Percentiles rank a stretch among this genome's conserved stretches.
Evolutionary conservation across 1,140 invertebrate species (phyloP).

Genomic region (Platyscapa corneri): DNA sequence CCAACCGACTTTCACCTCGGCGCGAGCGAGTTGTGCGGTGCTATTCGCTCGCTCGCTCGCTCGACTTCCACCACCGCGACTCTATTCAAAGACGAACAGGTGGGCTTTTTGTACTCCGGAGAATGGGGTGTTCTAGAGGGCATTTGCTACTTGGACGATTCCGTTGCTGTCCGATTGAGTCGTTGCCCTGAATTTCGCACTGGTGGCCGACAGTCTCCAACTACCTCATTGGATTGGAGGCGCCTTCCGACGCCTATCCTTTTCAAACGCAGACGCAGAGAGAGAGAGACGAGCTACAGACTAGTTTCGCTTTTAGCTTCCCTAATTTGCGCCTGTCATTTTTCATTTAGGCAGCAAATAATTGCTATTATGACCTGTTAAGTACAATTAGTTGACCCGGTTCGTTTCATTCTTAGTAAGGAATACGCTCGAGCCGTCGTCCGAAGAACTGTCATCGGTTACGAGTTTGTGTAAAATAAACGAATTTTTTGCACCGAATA

Average conservation of each 20-base stretch:
- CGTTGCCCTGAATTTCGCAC: not conserved
- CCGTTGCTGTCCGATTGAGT: not conserved
- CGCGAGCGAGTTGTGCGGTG: not conserved
- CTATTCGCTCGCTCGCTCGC: too few species aligned
- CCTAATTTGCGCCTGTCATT: not conserved
- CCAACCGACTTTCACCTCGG: slow-evolving; percentile 45
- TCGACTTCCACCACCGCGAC: too few species aligned
- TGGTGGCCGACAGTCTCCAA: not conserved
- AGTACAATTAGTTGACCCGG: not conserved
- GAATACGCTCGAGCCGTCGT: not conserved
- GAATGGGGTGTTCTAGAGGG: not conserved
- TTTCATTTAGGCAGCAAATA: too few species aligned
- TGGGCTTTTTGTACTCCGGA: slow-evolving; percentile 33
- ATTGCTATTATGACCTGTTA: not conserved
- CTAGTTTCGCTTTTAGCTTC: not conserved
- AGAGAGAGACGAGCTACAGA: not conserved
- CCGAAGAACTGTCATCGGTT: not conserved
- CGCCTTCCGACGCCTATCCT: too few species aligned
- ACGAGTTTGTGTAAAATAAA: too few species aligned
- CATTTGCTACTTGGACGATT: not conserved
- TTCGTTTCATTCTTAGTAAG: not conserved
- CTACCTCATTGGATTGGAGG: not conserved
- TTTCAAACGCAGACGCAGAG: too few species aligned
- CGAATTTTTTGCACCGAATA: too few species aligned
- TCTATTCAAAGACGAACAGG: slow-evolving; percentile 41